phyloP scores from a whole-genome alignment of 2,113 vertebrate genomes.

The Tympanuchus pallidicinctus region DNA sequence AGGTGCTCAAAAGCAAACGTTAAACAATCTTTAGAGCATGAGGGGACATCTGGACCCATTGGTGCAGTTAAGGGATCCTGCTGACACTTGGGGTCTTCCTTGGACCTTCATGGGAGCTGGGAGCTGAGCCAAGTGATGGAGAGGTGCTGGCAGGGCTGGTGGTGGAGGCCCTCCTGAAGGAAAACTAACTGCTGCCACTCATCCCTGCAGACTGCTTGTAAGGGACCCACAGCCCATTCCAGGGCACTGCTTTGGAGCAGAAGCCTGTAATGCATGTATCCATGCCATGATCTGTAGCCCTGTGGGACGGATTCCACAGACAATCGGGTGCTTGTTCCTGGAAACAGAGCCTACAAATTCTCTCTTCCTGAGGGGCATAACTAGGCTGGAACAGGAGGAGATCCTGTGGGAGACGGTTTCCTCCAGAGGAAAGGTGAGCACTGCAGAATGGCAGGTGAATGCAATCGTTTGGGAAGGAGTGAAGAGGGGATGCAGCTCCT shows the following conservation, averaged over 20 bases:
- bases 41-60: not conserved
- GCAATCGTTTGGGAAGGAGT: not conserved
- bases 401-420: not conserved
- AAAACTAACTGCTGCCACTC: not conserved
- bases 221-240: not conserved
- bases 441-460: not conserved
- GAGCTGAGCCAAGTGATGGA: not conserved
- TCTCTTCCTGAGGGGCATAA: not conserved
- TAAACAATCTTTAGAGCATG: fast-evolving
- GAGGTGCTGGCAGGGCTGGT: not conserved
- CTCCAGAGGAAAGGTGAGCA: not conserved
- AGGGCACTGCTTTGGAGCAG: not conserved
- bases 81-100: not conserved
- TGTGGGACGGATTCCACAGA: not conserved
- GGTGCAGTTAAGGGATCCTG: not conserved
- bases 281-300: not conserved
- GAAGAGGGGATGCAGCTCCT: not conserved
- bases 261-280: not conserved
- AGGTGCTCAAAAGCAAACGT: not conserved
- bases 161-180: not conserved
- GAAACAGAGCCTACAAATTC: not conserved
- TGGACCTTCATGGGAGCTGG: not conserved
- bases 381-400: not conserved
- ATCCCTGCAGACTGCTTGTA: not conserved
- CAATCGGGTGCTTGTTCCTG: not conserved